Conservation (phyloP, 92 coral and sea anemone genomes). For the Desmophyllum pertusum region DNA sequence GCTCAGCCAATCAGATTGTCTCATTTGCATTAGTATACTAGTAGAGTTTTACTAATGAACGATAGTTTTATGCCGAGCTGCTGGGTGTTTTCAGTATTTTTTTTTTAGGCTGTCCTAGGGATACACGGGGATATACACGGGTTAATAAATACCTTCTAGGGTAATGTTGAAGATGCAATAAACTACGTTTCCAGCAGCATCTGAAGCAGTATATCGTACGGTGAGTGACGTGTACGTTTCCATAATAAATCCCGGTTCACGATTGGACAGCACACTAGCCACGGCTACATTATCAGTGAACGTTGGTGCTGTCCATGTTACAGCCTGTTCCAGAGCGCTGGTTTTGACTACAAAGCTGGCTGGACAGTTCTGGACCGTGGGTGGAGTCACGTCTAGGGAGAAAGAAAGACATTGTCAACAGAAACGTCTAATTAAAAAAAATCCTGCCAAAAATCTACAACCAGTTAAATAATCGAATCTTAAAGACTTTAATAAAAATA, state of each 20-base stretch:
- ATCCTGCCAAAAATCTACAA: too few relatives aligned
- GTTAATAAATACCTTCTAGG: constrained; percentile 56
- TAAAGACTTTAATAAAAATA: too few relatives aligned
- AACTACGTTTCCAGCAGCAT: constrained; percentile 83
- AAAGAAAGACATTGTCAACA: background rate
- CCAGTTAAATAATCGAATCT: too few relatives aligned
- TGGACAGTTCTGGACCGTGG: constrained; percentile 76
- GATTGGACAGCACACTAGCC: constrained; percentile 62
- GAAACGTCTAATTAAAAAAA: background rate
- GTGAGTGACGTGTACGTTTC: constrained; percentile 70
- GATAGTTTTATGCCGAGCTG: too few relatives aligned
- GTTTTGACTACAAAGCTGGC: constrained; percentile 30
- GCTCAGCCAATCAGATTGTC: too few relatives aligned
- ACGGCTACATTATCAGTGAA: constrained; percentile 95
- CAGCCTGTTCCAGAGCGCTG: constrained; percentile 33
- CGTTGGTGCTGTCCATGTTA: constrained; percentile 83
- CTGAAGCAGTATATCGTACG: constrained; percentile 82
- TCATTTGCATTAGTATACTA: too few relatives aligned
- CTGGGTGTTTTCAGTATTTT: too few relatives aligned
- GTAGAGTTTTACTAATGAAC: too few relatives aligned
- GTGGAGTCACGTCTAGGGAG: constrained; percentile 81
- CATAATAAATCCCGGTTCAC: constrained; percentile 82
- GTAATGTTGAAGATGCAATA: constrained; percentile 79
- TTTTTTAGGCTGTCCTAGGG: too few relatives aligned
- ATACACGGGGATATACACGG: too few relatives aligned